Evolutionary conservation across 2,113 vertebrate genomes (phyloP), one percentile per base, ranked within the genome.

Genomic region (Myrmecobius fasciatus): DNA sequence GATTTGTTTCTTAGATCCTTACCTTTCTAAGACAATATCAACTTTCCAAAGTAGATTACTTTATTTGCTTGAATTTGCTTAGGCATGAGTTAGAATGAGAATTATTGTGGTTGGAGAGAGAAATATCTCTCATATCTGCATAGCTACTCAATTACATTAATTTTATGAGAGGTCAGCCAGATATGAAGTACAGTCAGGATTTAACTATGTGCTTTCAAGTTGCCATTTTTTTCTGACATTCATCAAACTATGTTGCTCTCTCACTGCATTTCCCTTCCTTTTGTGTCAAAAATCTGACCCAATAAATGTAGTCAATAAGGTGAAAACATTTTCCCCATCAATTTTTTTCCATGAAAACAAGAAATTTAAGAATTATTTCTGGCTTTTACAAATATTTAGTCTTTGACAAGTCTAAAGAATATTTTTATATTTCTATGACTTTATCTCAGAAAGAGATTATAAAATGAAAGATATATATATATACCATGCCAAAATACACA

Each of bases 361-460:
- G 60, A 25, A 94, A 90, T 94, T 95, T 89, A 94, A 53, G 48
- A 2, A 93, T 90, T 47, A 52, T 31, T 92, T 60, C 75, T 94
- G 46, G n/a, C 43, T 92, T 96, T 92, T 93, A 92, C 94, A 95
- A 90, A 91, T 25, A 83, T 51, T 25, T 91, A 52, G 20, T 96
- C 97, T 97, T 97, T 96, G 89, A 93, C 52, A 53, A 95, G 75
- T 54, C 12, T 89, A 53, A 36, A 48, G 14, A 91, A 92, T 96
- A 83, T 97, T 97, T 95, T 75, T 89, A 95, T 92, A 53, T 8
- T 89, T 90, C 93, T 94, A 46, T 91, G 60, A 52, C 26, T 93
- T 94, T 95, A 93, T 51, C 91, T 94, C 52, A 54, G 60, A 54
- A 94, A 91, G 53, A n/a, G 95, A 92, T 46, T 94, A 96, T 53